These are phyloP conservation scores for Dynastes grantii DNA, from an alignment of 2,888 invertebrate species.

Conservation along the genomic window DNA sequence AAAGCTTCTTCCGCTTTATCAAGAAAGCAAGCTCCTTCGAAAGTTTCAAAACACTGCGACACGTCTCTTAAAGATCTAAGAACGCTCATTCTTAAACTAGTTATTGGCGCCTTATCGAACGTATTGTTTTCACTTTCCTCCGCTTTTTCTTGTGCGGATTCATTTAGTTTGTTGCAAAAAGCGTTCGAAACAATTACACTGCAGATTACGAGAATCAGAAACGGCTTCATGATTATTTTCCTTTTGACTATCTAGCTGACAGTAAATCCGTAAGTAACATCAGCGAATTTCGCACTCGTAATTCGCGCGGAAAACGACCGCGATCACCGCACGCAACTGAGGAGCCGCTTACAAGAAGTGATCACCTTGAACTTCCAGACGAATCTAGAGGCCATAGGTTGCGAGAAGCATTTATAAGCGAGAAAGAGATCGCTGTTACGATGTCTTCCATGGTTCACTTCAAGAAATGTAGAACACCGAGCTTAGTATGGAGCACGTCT, in stretches of 20 bases:
- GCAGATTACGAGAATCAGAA: constrained; percentile 23
- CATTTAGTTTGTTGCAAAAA: constrained; percentile 19
- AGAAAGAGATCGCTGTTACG: constrained; percentile 64
- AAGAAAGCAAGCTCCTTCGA: constrained; percentile 56
- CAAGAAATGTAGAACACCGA: constrained; percentile 65
- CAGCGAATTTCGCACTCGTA: constrained; percentile 8
- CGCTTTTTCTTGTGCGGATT: not conserved
- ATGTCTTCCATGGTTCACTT: constrained; percentile 63
- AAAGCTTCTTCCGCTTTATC: constrained; percentile 55
- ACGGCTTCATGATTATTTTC: constrained; percentile 42
- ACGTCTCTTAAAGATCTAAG: constrained; percentile 43
- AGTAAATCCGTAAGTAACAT: constrained; percentile 4
- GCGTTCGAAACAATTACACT: constrained; percentile 22
- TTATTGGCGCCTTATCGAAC: constrained; percentile 15
- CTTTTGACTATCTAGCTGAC: not conserved
- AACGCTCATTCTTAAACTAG: constrained; percentile 29
- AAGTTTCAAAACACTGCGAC: constrained; percentile 49
- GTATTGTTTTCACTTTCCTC: constrained; percentile 48
- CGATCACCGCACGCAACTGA: constrained; percentile 30
- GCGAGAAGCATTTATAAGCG: constrained; percentile 65
- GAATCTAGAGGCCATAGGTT: constrained; percentile 65
- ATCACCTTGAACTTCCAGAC: constrained; percentile 66
- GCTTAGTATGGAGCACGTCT: constrained; percentile 45
- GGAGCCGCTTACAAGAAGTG: constrained; percentile 44
- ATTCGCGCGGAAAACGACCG: not conserved